Conservation (phyloP, 2,113 vertebrate species). For the Kryptolebias marmoratus region DNA sequence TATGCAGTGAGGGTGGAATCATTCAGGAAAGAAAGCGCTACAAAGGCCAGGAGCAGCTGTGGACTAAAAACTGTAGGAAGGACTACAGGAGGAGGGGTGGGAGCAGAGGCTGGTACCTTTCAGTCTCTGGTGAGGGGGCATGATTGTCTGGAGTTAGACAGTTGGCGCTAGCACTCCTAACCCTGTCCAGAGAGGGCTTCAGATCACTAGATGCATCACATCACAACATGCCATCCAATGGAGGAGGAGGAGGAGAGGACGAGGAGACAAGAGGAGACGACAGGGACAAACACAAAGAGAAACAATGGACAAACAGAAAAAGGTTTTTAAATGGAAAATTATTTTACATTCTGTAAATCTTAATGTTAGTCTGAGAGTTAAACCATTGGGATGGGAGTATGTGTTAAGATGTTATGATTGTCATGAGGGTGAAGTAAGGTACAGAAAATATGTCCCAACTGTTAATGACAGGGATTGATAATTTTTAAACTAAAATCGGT, state of each 20-base stretch:
- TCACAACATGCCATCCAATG: slow-evolving; percentile 89
- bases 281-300: slow-evolving; percentile 82
- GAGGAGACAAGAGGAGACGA: slow-evolving; percentile 61
- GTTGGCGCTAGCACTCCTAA: slow-evolving; percentile 99
- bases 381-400: slow-evolving; percentile 18
- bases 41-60: slow-evolving; percentile 27
- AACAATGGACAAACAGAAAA: slow-evolving; percentile 86
- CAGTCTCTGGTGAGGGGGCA: slow-evolving; percentile 97
- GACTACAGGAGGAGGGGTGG: slow-evolving; percentile 65
- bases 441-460: background rate
- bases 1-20: slow-evolving; percentile 1
- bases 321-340: slow-evolving; percentile 75
- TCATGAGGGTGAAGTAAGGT: slow-evolving; percentile 30
- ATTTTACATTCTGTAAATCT: slow-evolving; percentile 58
- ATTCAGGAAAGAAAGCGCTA: slow-evolving; percentile 36
- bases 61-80: slow-evolving; percentile 18
- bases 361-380: slow-evolving; percentile 17
- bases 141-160: slow-evolving; percentile 99
- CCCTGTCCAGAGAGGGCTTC: slow-evolving; percentile 97
- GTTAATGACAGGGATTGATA: background rate
- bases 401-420: slow-evolving; percentile 6
- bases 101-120: slow-evolving; percentile 94
- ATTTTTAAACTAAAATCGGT: too few relatives aligned
- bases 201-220: slow-evolving; percentile 92
- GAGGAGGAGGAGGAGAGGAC: slow-evolving; percentile 60